These are phyloP conservation scores for Beaufortia kweichowensis DNA, from an alignment of 2,113 vertebrate genomes.

Conservation along the genomic window DNA sequence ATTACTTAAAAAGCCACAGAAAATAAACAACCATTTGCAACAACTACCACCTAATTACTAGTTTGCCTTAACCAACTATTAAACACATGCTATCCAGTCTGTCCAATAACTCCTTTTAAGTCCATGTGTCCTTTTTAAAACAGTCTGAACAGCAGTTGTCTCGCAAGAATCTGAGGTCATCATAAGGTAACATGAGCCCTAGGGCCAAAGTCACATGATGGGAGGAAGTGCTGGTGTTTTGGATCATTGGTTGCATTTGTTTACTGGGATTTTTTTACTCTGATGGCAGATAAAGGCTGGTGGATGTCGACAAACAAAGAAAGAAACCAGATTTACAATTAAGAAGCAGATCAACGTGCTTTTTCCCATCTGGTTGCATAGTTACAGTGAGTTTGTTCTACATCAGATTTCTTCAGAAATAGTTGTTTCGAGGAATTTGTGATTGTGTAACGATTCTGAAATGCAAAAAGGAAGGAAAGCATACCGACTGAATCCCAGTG, in stretches of 20 bases:
- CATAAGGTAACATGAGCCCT: background rate
- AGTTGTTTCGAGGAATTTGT: background rate
- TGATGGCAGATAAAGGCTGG: background rate
- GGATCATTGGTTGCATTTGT: slow-evolving; percentile 8
- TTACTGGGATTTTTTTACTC: background rate
- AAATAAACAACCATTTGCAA: too few species aligned
- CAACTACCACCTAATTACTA: background rate
- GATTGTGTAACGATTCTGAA: background rate
- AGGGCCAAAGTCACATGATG: slow-evolving; percentile 22
- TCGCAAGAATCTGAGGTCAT: background rate
- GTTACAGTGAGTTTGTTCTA: background rate
- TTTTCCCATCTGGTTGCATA: background rate
- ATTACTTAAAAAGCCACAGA: background rate
- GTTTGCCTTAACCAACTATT: background rate
- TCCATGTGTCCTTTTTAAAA: background rate
- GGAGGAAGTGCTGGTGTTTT: background rate
- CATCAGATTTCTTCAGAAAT: background rate
- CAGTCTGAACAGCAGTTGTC: background rate
- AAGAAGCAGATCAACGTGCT: background rate
- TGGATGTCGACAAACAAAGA: background rate
- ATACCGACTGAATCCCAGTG: background rate
- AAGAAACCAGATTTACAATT: background rate
- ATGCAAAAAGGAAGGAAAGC: background rate
- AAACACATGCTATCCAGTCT: too few species aligned
- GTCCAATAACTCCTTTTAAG: too few species aligned